Evolutionary conservation across 2,113 vertebrate genomes (phyloP), one percentile per base, ranked within the genome.

Genomic region (Chloebia gouldiae): DNA sequence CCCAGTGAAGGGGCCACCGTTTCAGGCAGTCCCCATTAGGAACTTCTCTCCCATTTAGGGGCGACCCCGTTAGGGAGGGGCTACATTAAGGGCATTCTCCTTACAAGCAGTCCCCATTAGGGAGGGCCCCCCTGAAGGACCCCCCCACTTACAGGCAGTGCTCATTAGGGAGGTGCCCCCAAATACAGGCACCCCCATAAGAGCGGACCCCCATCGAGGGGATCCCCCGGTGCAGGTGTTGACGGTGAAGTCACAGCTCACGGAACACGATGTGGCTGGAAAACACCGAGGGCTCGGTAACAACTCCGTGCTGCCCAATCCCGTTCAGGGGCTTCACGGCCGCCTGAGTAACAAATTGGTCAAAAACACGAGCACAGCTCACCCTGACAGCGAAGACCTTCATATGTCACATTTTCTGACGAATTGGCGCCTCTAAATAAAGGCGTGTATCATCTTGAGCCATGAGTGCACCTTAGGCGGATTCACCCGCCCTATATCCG

Each of bases 241-340:
- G 40, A 7, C 2, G 11, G 11, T 17, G 2, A 12, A 25, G 31
- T 11, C 37, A 0, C 31, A 1, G 31, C 1, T 4, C 23, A 12
- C 3, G 31, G 51, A 11, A 24, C 10, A 13, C 0, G n/a, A 15
- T 10, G 81, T 2, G 75, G 3, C 22, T 6, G 21, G 2, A 45
- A 13, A 8, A 30, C 12, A 5, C 0, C 2, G 31, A 9, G 31
- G 27, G 66, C 14, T 30, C 28, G 5, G 44, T 0, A 14, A 7
- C 9, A 51, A 6, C 8, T 5, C 66, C 6, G 1, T 2, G 22
- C 42, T 0, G 10, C 28, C 44, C 59, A 18, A 11, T 4, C 6
- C 51, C 4, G 10, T 39, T 11, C 0, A 39, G 31, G 51, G 11
- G 19, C 51, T 31, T 35, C 60, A 12, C 4, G 44, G 51, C 31